phyloP scores from a whole-genome alignment of 2,888 invertebrate species.

The Metopia argyrocephala region DNA sequence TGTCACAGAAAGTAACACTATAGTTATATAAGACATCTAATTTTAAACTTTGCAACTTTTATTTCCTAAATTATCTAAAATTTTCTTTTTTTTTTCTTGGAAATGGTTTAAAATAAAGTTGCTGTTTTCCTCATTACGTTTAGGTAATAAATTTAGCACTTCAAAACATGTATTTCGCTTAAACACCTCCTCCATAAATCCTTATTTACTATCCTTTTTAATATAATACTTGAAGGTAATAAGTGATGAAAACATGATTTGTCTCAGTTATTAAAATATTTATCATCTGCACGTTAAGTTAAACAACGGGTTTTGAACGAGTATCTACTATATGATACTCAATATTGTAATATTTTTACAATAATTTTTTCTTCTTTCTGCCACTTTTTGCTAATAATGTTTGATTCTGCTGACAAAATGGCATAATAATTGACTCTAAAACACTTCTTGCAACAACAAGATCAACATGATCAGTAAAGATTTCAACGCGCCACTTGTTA shows the following conservation, averaged over 20 bases:
- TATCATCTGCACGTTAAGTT: conserved; percentile 22
- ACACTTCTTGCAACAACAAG: conserved; percentile 23
- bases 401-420: conserved; percentile 14
- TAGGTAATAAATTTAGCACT: conserved; percentile 40
- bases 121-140: conserved; percentile 17
- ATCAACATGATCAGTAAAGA: neutral
- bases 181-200: neutral
- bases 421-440: conserved; percentile 42
- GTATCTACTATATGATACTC: no score
- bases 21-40: no score
- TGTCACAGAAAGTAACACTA: no score
- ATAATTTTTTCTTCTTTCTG: no score
- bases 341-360: no score
- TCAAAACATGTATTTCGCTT: conserved; percentile 22
- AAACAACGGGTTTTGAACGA: conserved; percentile 21
- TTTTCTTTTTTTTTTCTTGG: neutral
- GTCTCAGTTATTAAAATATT: conserved; percentile 51
- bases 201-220: neutral
- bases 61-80: no score
- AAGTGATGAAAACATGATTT: conserved; percentile 62
- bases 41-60: no score
- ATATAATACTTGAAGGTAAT: conserved; percentile 20
- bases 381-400: neutral
- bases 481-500: conserved; percentile 2
- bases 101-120: conserved; percentile 25